A percentile compares a stretch with the other conserved stretches of the same genome.
These are phyloP conservation scores for Colostygia pectinataria DNA, from an alignment of 2,888 invertebrate species.

Conservation along the genomic window DNA sequence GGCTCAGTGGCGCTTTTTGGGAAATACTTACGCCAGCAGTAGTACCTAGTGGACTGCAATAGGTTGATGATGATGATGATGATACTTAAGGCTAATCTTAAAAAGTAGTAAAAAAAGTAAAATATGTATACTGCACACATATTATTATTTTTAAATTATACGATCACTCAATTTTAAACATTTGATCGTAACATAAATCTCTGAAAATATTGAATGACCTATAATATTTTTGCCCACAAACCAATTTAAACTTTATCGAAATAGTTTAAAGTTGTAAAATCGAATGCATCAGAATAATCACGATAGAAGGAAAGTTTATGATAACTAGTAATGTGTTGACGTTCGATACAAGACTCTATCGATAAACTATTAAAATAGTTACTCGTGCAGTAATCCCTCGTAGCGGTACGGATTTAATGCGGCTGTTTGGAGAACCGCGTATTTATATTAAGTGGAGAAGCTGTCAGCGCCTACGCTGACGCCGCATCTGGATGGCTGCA, in stretches of 20 bases:
- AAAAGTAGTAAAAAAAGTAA: too few relatives aligned
- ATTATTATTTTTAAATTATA: slow-evolving; percentile 35
- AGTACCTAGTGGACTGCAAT: too few relatives aligned
- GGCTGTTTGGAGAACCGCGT: slow-evolving; percentile 72
- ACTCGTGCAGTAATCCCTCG: slow-evolving; percentile 56
- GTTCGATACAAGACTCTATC: slow-evolving; percentile 66
- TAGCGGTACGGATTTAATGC: slow-evolving; percentile 71
- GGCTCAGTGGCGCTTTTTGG: too few relatives aligned
- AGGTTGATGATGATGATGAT: too few relatives aligned
- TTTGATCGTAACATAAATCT: slow-evolving; percentile 46
- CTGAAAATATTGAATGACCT: slow-evolving; percentile 50
- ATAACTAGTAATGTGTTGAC: slow-evolving; percentile 43
- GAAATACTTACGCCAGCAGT: too few relatives aligned
- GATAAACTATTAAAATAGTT: slow-evolving; percentile 62
- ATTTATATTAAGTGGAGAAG: slow-evolving; percentile 81
- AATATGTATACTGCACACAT: too few relatives aligned
- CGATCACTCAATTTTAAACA: slow-evolving; percentile 40
- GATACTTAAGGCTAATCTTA: too few relatives aligned
- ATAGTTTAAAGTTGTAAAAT: slow-evolving; percentile 35
- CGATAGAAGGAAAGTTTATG: slow-evolving; percentile 35
- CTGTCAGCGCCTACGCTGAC: slow-evolving; percentile 80
- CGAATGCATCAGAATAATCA: slow-evolving; percentile 44
- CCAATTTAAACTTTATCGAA: slow-evolving; percentile 48
- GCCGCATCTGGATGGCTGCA: slow-evolving; percentile 68
- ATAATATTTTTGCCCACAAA: slow-evolving; percentile 37